Evolutionary conservation across 2,797 vertebrate genomes (phyloP).

Genomic region (Paratrypauchen microcephalus): DNA sequence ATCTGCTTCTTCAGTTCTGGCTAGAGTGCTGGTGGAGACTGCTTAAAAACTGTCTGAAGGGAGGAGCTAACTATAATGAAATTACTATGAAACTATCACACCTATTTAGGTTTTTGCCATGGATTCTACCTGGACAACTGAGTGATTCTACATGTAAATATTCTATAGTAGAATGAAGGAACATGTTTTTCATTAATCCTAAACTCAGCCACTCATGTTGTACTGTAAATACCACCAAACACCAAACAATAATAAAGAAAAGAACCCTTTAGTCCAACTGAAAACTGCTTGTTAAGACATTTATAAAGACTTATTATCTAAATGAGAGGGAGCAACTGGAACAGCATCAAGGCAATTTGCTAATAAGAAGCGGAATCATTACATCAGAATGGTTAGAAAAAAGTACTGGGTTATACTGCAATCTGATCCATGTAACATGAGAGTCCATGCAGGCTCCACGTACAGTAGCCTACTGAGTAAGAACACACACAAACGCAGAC

Average conservation of each 20-base stretch:
- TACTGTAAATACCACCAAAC: background rate
- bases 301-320: slow-evolving; percentile 21
- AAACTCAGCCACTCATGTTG: background rate
- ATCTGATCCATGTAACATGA: slow-evolving; percentile 58
- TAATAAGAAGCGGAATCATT: slow-evolving; percentile 33
- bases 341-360: slow-evolving; percentile 30
- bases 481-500: slow-evolving; percentile 19
- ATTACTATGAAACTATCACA: too few species aligned
- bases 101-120: too few species aligned
- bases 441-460: slow-evolving; percentile 1
- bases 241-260: background rate
- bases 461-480: background rate
- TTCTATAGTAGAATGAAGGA: background rate
- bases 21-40: too few species aligned
- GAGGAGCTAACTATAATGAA: too few species aligned
- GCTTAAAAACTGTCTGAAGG: too few species aligned
- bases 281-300: slow-evolving; percentile 30
- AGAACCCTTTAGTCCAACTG: slow-evolving; percentile 1
- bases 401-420: slow-evolving; percentile 20
- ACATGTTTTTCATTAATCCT: background rate
- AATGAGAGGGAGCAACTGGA: slow-evolving; percentile 19
- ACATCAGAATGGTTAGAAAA: slow-evolving; percentile 40
- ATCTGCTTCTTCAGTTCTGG: too few species aligned
- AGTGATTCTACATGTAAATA: too few species aligned
- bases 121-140: too few species aligned